A percentile compares a stretch with the other conserved stretches of the same genome.
Evolutionary conservation across 1,140 invertebrate genomes (phyloP).

Genomic region (Drosophila bocki): DNA sequence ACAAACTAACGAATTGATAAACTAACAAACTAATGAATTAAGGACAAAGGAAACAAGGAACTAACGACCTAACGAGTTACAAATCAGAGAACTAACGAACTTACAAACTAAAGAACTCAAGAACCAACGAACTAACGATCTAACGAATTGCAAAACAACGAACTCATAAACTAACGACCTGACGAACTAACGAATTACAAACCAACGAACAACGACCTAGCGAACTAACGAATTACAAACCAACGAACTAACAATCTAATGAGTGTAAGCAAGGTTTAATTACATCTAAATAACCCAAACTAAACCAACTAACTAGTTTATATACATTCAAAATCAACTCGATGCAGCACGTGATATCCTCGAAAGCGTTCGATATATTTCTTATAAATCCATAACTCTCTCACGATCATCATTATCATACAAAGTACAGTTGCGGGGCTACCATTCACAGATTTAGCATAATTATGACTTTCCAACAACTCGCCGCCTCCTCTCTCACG

Average conservation of each 20-base stretch:
- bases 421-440: slow-evolving; percentile 38
- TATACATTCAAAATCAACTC: background rate
- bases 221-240: background rate
- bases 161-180: background rate
- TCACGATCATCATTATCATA: slow-evolving; percentile 23
- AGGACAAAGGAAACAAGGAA: background rate
- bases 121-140: background rate
- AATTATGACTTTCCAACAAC: slow-evolving; percentile 38
- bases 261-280: too few relatives aligned
- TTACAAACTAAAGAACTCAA: background rate
- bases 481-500: slow-evolving; percentile 31
- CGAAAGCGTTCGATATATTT: background rate
- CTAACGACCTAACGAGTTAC: background rate
- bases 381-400: slow-evolving; percentile 20
- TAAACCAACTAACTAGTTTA: too few relatives aligned
- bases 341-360: background rate
- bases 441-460: slow-evolving; percentile 35
- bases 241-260: background rate
- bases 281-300: background rate
- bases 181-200: background rate
- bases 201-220: background rate
- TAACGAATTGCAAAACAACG: background rate
- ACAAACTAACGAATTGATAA: background rate
- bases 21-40: background rate
- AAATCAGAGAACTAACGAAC: background rate